Evolutionary conservation across 1,140 invertebrate genomes (phyloP).

Genomic region (Aphelenchoides fujianensis): DNA sequence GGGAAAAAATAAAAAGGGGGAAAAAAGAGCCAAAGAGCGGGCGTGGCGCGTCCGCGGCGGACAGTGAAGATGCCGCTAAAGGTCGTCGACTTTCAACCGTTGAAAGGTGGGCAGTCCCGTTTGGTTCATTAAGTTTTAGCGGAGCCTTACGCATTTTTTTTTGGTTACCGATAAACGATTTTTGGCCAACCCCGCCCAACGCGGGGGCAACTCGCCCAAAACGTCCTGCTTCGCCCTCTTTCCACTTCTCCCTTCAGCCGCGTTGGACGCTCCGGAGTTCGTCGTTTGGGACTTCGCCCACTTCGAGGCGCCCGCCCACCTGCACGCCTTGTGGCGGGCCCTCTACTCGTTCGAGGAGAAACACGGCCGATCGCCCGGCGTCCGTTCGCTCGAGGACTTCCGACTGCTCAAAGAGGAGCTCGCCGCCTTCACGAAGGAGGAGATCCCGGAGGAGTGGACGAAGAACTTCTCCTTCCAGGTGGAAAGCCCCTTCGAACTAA

Average conservation of each 20-base stretch:
- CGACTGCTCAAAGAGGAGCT: slow-evolving; percentile 70
- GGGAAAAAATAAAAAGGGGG: no score
- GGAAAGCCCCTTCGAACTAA: no score
- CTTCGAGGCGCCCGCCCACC: slow-evolving; percentile 81
- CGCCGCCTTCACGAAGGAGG: slow-evolving; percentile 64
- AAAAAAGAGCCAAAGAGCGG: no score
- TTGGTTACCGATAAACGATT: no score
- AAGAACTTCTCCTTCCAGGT: slow-evolving; percentile 48
- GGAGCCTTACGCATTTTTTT: no score
- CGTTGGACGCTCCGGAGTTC: slow-evolving; percentile 78
- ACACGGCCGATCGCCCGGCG: slow-evolving; percentile 30
- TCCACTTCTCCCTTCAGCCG: slow-evolving; percentile 74
- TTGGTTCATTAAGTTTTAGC: no score
- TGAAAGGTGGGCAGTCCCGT: slow-evolving; percentile 11
- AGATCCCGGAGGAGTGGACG: slow-evolving; percentile 51
- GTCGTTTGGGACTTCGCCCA: slow-evolving; percentile 90
- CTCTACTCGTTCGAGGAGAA: slow-evolving; percentile 73
- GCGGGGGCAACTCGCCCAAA: no score
- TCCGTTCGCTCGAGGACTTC: slow-evolving; percentile 71
- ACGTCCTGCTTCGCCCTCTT: no score
- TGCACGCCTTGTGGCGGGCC: slow-evolving; percentile 83
- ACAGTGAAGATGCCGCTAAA: no score
- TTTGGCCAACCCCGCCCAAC: no score
- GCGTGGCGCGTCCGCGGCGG: no score
- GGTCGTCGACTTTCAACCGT: slow-evolving; percentile 71